A percentile compares a stretch with the other conserved stretches of the same genome.
These are phyloP conservation scores for Hirtodrosophila confusa DNA, from an alignment of 2,888 invertebrate genomes.

Conservation along the genomic window DNA sequence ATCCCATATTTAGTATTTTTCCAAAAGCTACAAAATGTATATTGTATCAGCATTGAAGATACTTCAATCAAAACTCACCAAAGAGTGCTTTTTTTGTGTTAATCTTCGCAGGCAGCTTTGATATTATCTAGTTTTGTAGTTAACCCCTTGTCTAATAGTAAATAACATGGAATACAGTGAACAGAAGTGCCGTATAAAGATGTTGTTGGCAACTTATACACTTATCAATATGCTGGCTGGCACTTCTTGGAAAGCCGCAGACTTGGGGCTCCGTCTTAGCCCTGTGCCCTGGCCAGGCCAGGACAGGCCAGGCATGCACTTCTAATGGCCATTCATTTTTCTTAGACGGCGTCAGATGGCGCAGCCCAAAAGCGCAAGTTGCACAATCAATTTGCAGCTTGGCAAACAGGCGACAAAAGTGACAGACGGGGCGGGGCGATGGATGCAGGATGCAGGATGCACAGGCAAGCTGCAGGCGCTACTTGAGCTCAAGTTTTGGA, in stretches of 20 bases:
- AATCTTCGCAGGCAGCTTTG: too few relatives aligned
- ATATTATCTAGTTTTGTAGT: too few relatives aligned
- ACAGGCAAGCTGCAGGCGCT: constrained; percentile 12
- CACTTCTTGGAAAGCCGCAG: constrained; percentile 30
- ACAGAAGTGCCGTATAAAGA: too few relatives aligned
- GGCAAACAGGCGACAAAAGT: constrained; percentile 65
- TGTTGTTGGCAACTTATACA: neutral
- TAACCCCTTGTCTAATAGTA: neutral
- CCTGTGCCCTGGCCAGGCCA: neutral
- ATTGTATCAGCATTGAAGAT: too few relatives aligned
- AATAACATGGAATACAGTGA: too few relatives aligned
- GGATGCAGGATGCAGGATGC: neutral
- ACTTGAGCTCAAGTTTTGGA: constrained; percentile 51
- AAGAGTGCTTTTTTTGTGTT: too few relatives aligned
- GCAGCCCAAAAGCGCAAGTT: constrained; percentile 63
- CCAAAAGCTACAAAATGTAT: too few relatives aligned
- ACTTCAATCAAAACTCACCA: too few relatives aligned
- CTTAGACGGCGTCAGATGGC: constrained; percentile 65
- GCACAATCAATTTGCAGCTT: constrained; percentile 63
- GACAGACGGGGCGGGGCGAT: constrained; percentile 41
- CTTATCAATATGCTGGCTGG: constrained; percentile 41
- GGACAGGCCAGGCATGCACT: constrained; percentile 20
- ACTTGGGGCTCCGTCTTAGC: neutral
- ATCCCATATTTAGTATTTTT: too few relatives aligned
- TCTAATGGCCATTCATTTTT: constrained; percentile 71